A percentile compares a stretch with the other conserved stretches of the same genome.
phyloP scores from a whole-genome alignment of 2,797 vertebrate species.

The Tarsius wallacei region DNA sequence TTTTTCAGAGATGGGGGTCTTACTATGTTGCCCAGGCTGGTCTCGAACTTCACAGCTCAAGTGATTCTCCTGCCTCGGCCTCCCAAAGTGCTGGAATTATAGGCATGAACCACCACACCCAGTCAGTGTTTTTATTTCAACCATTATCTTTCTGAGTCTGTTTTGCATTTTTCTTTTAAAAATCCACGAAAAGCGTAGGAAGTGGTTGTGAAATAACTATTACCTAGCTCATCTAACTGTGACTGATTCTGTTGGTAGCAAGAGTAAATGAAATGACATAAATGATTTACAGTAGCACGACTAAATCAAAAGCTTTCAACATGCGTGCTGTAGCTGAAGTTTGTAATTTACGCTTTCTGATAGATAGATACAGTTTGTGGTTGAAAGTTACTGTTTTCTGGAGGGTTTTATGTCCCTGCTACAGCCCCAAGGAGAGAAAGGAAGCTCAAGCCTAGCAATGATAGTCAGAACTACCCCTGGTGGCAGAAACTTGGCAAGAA shows the following conservation, averaged over 20 bases:
- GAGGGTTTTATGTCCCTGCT: neutral
- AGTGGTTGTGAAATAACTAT: neutral
- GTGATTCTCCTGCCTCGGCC: no score
- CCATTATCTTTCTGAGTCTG: neutral
- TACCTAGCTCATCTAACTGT: neutral
- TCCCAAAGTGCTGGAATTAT: no score
- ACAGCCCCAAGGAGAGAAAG: neutral
- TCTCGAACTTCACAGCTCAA: no score
- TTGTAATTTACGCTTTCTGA: neutral
- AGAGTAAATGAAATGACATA: neutral
- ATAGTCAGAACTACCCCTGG: neutral
- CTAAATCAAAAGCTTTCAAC: neutral
- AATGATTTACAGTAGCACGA: neutral
- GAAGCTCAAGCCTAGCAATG: neutral
- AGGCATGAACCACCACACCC: no score
- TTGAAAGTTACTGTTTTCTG: neutral
- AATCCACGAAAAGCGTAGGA: neutral
- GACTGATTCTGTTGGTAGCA: neutral
- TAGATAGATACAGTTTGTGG: neutral
- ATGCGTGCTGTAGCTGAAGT: neutral
- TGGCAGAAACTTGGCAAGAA: neutral
- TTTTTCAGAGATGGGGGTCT: no score
- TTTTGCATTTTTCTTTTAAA: slow-evolving; percentile 8
- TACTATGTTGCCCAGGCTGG: no score
- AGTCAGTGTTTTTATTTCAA: neutral